Evolutionary conservation across 2,113 vertebrate genomes (phyloP), one percentile per base, ranked within the genome.

Genomic region (Calidris pygmaea): DNA sequence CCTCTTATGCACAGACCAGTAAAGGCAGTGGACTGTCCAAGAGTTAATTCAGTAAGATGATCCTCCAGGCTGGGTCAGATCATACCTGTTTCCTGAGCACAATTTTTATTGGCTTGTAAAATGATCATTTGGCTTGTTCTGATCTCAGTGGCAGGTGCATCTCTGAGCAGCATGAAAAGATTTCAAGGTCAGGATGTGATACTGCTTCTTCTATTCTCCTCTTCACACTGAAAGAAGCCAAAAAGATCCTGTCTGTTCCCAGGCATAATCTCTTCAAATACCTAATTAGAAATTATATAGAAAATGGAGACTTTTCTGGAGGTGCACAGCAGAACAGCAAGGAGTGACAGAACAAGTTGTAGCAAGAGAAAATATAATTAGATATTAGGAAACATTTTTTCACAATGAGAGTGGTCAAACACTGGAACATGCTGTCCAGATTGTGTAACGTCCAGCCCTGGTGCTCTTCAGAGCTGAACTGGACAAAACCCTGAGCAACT

Each of bases 321-420:
- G 43, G 34, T 78, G 60, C 59, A 81, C 16, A 66, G 45, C 59
- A 93, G 34, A 95, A 89, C 41, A 95, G 56, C 41, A 89, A 86
- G 63, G 75, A 92, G 53, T 39, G 66, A 66, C 37, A 63, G 83
- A 93, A 92, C 93, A 94, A 75, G 68, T 10, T 91, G 86, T 81
- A 89, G 84, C 73, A 65, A 89, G 76, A 82, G 16, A 91, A 97
- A 85, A 74, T 74, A 67, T 77, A 70, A 89, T 80, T 90, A 91
- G 65, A 85, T 87, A 78, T 94, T 93, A 94, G 80, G 93, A 95
- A 95, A 95, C 14, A 29, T 71, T 89, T 94, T 86, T 95, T 72
- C 89, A 95, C 76, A 93, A 74, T 85, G 52, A 78, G 34, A 19
- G 52, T 92, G 76, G 89, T 92, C 84, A 90, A 90, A 85, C 73